A percentile compares a stretch with the other conserved stretches of the same genome.
Evolutionary conservation across 2,797 vertebrate genomes (phyloP).

Genomic region (Scolopax rusticola): DNA sequence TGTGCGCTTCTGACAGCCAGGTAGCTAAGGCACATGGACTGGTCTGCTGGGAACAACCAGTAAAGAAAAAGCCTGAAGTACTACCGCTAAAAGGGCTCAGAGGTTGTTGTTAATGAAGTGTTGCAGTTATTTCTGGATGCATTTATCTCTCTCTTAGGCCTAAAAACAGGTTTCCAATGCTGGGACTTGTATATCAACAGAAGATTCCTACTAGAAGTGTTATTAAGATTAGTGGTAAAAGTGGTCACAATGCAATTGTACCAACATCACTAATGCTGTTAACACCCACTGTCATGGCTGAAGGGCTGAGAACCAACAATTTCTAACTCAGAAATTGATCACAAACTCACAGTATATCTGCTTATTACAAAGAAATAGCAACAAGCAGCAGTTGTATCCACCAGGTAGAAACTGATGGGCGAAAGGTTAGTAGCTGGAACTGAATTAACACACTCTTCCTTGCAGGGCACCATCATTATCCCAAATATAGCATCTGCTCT

Average conservation of each 20-base stretch:
- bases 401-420: neutral
- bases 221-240: neutral
- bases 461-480: constrained; percentile 66
- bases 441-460: neutral
- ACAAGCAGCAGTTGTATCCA: neutral
- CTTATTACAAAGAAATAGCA: neutral
- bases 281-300: neutral
- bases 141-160: neutral
- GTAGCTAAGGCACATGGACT: neutral
- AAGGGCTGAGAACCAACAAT: neutral
- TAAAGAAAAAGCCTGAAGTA: neutral
- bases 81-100: neutral
- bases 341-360: neutral
- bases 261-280: neutral
- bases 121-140: neutral
- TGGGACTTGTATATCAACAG: neutral
- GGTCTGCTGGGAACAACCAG: neutral
- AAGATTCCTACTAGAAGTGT: neutral
- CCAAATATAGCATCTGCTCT: constrained; percentile 72
- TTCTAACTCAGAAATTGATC: neutral
- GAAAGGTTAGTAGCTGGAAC: neutral
- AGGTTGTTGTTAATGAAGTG: neutral
- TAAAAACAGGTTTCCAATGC: neutral
- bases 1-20: neutral
- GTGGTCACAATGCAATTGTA: neutral